Evolutionary conservation across 2,888 invertebrate genomes (phyloP).

Genomic region (Mesodorylaimus sp.): DNA sequence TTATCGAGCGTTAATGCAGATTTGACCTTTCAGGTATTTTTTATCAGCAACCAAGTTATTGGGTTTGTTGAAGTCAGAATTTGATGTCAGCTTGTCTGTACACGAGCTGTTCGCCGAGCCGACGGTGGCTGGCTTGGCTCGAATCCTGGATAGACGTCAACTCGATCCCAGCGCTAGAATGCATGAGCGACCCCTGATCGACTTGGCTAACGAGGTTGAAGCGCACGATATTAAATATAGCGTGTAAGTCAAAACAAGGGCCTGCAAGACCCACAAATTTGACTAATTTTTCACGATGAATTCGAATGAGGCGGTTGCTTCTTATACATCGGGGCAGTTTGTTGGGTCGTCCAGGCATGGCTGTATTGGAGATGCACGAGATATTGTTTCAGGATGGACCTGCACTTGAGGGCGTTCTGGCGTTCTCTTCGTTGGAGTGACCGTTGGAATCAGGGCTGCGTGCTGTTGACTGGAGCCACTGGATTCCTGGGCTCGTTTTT

Average conservation of each 20-base stretch:
- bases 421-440: constrained; percentile 24
- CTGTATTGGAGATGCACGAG: too few species aligned
- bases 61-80: constrained; percentile 21
- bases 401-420: constrained; percentile 36
- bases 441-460: constrained; percentile 29
- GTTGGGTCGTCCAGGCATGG: too few species aligned
- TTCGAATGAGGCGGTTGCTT: too few species aligned
- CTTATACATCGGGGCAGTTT: too few species aligned
- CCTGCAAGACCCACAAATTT: constrained; percentile 7
- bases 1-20: too few species aligned
- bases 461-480: constrained; percentile 33
- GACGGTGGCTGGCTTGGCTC: constrained; percentile 28
- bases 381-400: constrained; percentile 31
- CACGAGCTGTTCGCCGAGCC: constrained; percentile 31
- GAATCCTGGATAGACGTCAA: constrained; percentile 26
- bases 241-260: too few species aligned
- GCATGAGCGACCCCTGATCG: too few species aligned
- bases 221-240: constrained; percentile 25
- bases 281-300: too few species aligned
- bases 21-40: constrained; percentile 32
- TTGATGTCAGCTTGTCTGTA: constrained; percentile 26
- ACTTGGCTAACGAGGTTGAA: constrained; percentile 30
- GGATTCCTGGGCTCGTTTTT: constrained; percentile 33
- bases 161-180: too few species aligned
- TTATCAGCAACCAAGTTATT: constrained; percentile 32